Evolutionary conservation across 2,888 invertebrate genomes (phyloP).

Genomic region (Augochlorella aurata): DNA sequence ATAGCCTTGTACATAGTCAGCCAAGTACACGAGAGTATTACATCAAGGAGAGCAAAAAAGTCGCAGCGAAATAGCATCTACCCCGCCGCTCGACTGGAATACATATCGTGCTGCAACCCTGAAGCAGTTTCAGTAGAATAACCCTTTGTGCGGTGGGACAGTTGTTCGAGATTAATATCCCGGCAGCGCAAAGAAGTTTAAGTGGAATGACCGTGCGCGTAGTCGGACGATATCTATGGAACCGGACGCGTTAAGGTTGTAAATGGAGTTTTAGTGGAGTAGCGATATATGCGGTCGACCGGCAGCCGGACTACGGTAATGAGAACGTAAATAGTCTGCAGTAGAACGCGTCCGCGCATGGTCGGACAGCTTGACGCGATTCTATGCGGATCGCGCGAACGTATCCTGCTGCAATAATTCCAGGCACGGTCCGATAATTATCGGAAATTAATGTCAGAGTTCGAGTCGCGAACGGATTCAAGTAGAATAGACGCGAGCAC

Average conservation of each 20-base stretch:
- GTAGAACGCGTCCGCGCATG: too few relatives aligned
- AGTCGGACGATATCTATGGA: neutral
- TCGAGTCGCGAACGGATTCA: too few relatives aligned
- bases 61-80: neutral
- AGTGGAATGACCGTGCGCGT: neutral
- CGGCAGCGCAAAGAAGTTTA: neutral
- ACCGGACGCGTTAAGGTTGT: neutral
- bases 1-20: neutral
- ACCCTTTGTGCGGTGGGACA: neutral
- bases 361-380: too few relatives aligned
- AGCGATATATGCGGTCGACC: too few relatives aligned
- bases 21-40: neutral
- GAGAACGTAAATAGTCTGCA: too few relatives aligned
- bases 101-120: neutral
- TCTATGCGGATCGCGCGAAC: too few relatives aligned
- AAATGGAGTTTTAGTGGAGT: neutral
- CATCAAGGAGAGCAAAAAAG: neutral
- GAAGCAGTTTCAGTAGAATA: neutral
- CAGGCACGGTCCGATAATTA: too few relatives aligned
- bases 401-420: too few relatives aligned
- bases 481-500: too few relatives aligned
- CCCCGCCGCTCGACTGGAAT: neutral
- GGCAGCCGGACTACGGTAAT: too few relatives aligned
- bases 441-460: too few relatives aligned
- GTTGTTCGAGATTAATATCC: neutral